Evolutionary conservation across 2,113 vertebrate genomes (phyloP), one percentile per base, ranked within the genome.

Genomic region (Urocynchramus pylzowi): DNA sequence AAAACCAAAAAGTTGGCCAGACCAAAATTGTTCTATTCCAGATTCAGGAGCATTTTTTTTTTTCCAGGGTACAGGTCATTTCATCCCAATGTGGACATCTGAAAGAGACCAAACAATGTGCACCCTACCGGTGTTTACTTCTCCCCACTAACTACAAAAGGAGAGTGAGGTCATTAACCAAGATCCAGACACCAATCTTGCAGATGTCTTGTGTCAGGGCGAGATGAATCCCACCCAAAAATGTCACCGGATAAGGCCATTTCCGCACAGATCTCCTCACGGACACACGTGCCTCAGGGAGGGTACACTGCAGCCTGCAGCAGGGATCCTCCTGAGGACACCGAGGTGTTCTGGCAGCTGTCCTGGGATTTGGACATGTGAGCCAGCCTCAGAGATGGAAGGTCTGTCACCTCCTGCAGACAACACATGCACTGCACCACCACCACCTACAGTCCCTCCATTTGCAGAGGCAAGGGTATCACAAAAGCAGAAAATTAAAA

Each of bases 401-500:
- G 44, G 39, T 67, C 68, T 71, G 69, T 81, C 80, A 63, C n/a
- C 75, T 83, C 45, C 54, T 78, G 45, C 50, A 1, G 2, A 84
- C 56, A 81, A 4, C 54, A 60, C 23, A 28, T 0, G 3, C 2
- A 6, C 74, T 41, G 57, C 69, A 52, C 31, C 54, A 69, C 33
- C 28, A 14, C 45, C 47, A 33, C 68, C 9, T 75, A 33, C 39
- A 77, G 42, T 19, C 28, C 42, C 41, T 20, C 65, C 6, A 7
- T 60, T 87, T 64, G 41, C 87, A 76, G 50, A 74, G 79, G 75
- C 13, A 2, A 42, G 60, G 19, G 30, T n/a, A 81, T 60, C 83
- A 95, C 64, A 91, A 85, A 85, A 85, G n/a, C 35, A 53, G 68
- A 91, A 90, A 85, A 94, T 71, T 65, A 90, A 82, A 92, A 80